Base-by-base conservation (phyloP, 1,140 invertebrate genomes). In the Battus philenor region DNA sequence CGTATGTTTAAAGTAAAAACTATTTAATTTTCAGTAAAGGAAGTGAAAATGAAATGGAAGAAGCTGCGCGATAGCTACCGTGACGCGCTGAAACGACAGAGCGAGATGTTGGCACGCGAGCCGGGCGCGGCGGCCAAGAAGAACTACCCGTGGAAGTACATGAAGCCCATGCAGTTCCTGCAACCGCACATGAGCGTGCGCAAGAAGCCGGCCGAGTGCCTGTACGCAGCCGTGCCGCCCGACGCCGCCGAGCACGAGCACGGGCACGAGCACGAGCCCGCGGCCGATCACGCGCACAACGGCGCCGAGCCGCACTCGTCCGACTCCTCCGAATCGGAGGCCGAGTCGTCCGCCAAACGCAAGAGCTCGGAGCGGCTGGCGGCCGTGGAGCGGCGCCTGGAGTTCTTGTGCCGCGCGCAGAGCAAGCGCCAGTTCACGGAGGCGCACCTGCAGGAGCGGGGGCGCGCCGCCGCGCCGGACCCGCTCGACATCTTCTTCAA, bases 1-100 rank as follows among this genome's bases (percentile, higher is more conserved):
- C n/a, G n/a, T n/a, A n/a, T n/a, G n/a, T n/a, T n/a, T n/a, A n/a
- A n/a, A n/a, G n/a, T 13, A 33, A 33, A 2, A 32, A 15, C 17
- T n/a, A n/a, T n/a, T n/a, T n/a, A n/a, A n/a, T n/a, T n/a, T 13
- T 32, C 74, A 83, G 82, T 82, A n/a, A 86, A 83, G 54, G 82
- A 83, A 50, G 82, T 81, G 9, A 86, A 86, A 43, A 30, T 77
- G 27, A 83, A 83, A 59, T 86, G 82, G 82, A 86, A 86, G 47
- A 83, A 81, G 31, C 60, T 86, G 10, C 77, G 82, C 13, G 82
- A 86, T 63, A 79, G 79, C 52, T 83, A 86, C 51, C 68, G 82
- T 16, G 82, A 86, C 45, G 82, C 82, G 22, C 61, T 86, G 8
- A 86, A 83, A 55, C 58, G 82, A 5, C 76, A 80, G 48, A 73